phyloP scores from a whole-genome alignment of 2,797 vertebrate species.

The Miichthys miiuy region DNA sequence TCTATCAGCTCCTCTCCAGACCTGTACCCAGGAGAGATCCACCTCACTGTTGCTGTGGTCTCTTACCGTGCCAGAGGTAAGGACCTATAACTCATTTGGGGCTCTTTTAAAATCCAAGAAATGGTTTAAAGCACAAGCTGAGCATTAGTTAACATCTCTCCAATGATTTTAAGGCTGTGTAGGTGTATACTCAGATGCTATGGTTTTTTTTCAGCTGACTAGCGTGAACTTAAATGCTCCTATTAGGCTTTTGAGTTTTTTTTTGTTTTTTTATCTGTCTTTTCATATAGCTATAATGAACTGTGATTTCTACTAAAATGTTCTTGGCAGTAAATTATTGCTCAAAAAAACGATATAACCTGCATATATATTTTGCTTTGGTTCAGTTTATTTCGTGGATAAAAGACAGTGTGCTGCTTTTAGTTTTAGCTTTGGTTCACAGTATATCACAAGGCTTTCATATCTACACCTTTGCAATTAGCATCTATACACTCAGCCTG shows the following conservation, averaged over 20 bases:
- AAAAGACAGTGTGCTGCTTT: conserved; percentile 15
- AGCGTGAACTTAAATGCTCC: conserved; percentile 5
- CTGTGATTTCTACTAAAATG: not conserved
- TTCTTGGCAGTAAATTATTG: not conserved
- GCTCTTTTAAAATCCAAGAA: not conserved
- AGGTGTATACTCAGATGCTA: conserved; percentile 25
- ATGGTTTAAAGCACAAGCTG: not conserved
- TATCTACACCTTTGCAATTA: conserved; percentile 3
- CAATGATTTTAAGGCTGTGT: conserved; percentile 22
- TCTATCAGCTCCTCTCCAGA: conserved; percentile 98
- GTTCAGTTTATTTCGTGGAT: conserved; percentile 6
- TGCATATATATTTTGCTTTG: not conserved
- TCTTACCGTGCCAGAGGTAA: conserved; percentile 94
- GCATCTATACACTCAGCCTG: conserved; percentile 20
- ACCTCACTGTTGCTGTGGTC: conserved; percentile 97
- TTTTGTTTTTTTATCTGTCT: not conserved
- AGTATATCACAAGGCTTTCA: not conserved
- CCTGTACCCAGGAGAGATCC: conserved; percentile 93
- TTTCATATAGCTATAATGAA: not conserved
- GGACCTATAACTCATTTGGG: not conserved
- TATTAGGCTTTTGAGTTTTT: conserved; percentile 12
- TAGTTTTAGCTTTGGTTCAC: not conserved
- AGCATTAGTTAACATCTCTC: not conserved
- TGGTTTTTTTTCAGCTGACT: not conserved
- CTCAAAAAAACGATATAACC: not conserved